Base-by-base conservation (phyloP, 2,113 vertebrate genomes). In the Paedocypris sp. region DNA sequence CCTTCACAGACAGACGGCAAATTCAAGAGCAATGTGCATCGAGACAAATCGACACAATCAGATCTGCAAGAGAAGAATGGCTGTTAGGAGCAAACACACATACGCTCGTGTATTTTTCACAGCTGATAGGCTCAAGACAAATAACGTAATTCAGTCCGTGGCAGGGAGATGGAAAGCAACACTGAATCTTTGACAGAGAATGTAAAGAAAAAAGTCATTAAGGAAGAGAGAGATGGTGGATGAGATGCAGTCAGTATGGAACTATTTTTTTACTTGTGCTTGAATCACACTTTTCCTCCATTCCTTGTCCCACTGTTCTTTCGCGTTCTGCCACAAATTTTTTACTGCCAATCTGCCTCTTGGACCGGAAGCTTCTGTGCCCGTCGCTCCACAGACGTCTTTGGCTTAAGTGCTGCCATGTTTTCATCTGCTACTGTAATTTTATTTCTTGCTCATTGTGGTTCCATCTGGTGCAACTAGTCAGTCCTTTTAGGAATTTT, bases 301-400 rank as follows among this genome's bases (percentile, higher is more conserved):
- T 25, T 28, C 26, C 8, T 51, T 10, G 12, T 18, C 76, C 72
- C 62, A 73, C 78, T 73, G 75, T 33, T 36, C 2, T 52, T 18
- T 47, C 43, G 28, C 72, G 66, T 75, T 82, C 76, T 76, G 71
- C 46, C 85, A 86, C 85, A 69, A 83, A 85, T 85, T 79, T 85
- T 86, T 86, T 78, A 85, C 77, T 76, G 78, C 78, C 82, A 83
- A 80, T 85, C 82, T 84, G 80, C 69, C 73, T 73, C 48, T 48
- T 68, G 72, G 79, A 77, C 77, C 79, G 45, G 73, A 73, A 79
- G 41, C 64, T 32, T 32, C 72, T 68, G 32, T 67, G 47, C 70
- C 73, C 68, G 56, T 56, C 50, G 60, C 66, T 51, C 53, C 42
- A 66, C 67, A 58, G 75, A 66, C 58, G 67, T 66, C 15, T 68